Evolutionary conservation across 2,113 vertebrate species (phyloP).

Genomic region (Carettochelys insculpta): DNA sequence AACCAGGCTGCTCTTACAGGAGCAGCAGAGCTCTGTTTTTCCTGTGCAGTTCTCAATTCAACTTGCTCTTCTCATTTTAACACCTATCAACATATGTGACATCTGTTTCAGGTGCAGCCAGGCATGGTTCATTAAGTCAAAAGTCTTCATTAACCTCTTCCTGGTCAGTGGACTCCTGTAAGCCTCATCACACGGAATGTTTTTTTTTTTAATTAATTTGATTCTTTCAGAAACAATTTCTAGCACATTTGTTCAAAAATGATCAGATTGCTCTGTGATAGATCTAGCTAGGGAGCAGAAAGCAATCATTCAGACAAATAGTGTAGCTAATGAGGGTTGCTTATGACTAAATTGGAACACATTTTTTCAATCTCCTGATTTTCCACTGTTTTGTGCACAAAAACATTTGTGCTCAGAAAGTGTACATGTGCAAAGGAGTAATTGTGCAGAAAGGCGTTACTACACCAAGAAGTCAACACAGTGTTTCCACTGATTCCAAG

Average conservation of each 20-base stretch:
- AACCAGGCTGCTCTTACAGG: neutral
- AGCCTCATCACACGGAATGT: neutral
- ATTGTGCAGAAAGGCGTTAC: neutral
- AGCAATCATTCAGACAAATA: neutral
- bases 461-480: too few species aligned
- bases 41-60: neutral
- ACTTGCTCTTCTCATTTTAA: neutral
- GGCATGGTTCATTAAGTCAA: neutral
- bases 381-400: neutral
- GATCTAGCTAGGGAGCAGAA: too few species aligned
- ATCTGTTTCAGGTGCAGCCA: neutral
- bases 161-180: neutral
- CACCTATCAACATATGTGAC: neutral
- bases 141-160: neutral
- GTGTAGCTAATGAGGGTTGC: neutral
- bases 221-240: neutral
- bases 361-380: neutral
- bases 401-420: neutral
- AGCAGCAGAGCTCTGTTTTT: neutral
- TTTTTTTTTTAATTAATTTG: neutral
- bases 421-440: neutral
- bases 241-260: neutral
- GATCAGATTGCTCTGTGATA: neutral
- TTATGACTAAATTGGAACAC: neutral
- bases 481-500: neutral